These are phyloP conservation scores for Manacus vitellinus DNA, from an alignment of 2,113 vertebrate genomes.

Conservation along the genomic window DNA sequence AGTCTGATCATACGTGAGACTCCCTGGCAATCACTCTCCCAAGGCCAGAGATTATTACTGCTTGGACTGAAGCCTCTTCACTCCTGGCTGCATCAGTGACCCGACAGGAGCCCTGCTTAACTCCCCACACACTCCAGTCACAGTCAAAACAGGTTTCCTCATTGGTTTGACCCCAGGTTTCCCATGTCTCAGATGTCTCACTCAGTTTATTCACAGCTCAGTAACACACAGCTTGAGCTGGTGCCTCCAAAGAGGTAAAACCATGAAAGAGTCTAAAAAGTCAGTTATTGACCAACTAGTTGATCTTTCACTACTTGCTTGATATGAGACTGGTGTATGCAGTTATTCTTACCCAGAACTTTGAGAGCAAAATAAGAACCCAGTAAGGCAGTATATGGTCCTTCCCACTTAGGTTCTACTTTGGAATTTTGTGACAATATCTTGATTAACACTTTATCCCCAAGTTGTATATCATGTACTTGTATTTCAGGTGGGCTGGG, in stretches of 20 bases:
- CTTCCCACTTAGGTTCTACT: neutral
- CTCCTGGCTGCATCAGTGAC: fast-evolving
- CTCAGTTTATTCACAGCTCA: neutral
- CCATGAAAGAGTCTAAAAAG: neutral
- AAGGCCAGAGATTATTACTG: neutral
- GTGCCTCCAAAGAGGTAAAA: neutral
- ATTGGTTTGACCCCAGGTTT: neutral
- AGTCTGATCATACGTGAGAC: neutral
- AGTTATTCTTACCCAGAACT: neutral
- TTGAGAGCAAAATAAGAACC: neutral
- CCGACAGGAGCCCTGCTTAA: fast-evolving
- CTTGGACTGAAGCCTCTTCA: neutral
- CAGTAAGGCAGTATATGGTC: neutral
- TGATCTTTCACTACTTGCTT: neutral
- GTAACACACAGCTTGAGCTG: neutral
- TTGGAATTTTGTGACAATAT: neutral
- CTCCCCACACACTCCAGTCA: neutral
- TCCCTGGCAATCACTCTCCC: too few relatives aligned
- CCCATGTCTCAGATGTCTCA: neutral
- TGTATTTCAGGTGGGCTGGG: neutral
- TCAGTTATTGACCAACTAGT: too few relatives aligned
- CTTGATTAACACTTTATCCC: neutral
- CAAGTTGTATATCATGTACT: neutral
- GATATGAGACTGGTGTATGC: neutral
- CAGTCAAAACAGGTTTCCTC: neutral